These are phyloP conservation scores for Engystomops pustulosus DNA, from an alignment of 2,113 vertebrate species.

Conservation along the genomic window DNA sequence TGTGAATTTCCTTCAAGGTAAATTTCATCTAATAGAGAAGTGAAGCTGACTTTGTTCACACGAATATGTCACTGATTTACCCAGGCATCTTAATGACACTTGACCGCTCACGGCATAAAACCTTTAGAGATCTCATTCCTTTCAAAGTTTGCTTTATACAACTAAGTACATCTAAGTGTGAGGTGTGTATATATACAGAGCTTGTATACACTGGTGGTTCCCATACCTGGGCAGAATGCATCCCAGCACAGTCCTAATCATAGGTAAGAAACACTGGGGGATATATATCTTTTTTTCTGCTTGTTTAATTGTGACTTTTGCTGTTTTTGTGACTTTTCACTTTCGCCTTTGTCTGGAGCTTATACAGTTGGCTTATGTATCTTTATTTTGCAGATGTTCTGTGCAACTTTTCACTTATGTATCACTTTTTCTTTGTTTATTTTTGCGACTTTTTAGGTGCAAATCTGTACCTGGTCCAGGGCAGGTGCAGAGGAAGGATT, in stretches of 20 bases:
- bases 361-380: too few relatives aligned
- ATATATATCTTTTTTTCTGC: too few relatives aligned
- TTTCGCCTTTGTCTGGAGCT: too few relatives aligned
- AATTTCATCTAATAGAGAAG: constrained; percentile 63
- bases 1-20: constrained; percentile 66
- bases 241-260: not conserved
- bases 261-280: constrained; percentile 10
- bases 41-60: constrained; percentile 61
- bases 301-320: too few relatives aligned
- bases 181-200: not conserved
- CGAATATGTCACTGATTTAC: constrained; percentile 74
- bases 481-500: too few relatives aligned
- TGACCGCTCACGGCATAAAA: constrained; percentile 58
- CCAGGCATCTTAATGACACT: constrained; percentile 60
- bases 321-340: too few relatives aligned
- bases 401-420: too few relatives aligned
- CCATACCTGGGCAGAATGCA: not conserved
- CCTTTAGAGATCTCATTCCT: constrained; percentile 54
- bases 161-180: not conserved
- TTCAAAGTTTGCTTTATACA: constrained; percentile 10
- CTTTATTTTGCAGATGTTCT: too few relatives aligned
- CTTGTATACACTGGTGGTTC: not conserved
- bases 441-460: too few relatives aligned
- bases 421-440: too few relatives aligned
- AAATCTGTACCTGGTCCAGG: too few relatives aligned